Evolutionary conservation across 1,140 invertebrate genomes (phyloP), one percentile per base, ranked within the genome.

Genomic region (Solenopsis fugax): DNA sequence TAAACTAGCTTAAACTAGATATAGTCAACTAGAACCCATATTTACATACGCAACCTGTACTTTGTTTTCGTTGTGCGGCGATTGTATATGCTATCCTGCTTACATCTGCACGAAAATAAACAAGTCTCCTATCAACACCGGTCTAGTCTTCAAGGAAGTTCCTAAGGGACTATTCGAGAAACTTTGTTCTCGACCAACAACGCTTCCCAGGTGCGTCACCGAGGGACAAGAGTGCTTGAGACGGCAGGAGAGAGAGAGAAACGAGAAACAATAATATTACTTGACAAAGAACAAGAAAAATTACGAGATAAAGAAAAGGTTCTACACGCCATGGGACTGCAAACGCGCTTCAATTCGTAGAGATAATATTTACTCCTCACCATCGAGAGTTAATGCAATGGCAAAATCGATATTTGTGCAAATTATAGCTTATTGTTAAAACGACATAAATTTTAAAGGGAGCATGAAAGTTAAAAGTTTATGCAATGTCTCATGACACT

Each of bases 21-120:
- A 82, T 60, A 18, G 18, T 5, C 12, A 9, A n/a, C 48, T 67
- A 54, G 13, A 54, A 80, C 4, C 52, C 29, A 60, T 75, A 84
- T 84, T 60, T 82, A 48, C 54, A 21, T 58, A 60, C 48, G 18
- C 52, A 45, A 5, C 12, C 48, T 60, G 67, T 48, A 72, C 67
- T 73, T 48, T 73, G 24, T 73, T 82, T 73, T 82, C 69, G 41
- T 82, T 82, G 2, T 72, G 69, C 58, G 21, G 60, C 24, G n/a
- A 29, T 34, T 58, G n/a, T 34, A 62, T 41, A 75, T 13, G 10
- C 6, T 50, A 7, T 34, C 21, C 24, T 34, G 67, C 45, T 88
- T 82, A 75, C 65, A 87, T 78, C 87, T 29, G 69, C 85, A 34
- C 41, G 69, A 73, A 67, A 82, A 87, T 82, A 88, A 88, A 87